Base-by-base conservation (phyloP, 2,888 invertebrate species). In the Dromius quadrimaculatus region DNA sequence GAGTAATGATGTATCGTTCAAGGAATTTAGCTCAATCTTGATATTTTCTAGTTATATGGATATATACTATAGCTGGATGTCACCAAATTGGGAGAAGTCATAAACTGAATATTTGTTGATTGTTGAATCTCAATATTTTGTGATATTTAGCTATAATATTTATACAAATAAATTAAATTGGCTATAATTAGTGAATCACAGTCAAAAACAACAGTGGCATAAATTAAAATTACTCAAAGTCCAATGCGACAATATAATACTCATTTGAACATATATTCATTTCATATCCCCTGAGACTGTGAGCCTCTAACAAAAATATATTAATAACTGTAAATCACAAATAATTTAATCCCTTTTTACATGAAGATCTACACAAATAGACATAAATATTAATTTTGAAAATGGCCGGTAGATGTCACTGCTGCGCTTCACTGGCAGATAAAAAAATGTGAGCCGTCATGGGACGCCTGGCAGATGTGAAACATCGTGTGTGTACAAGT, bases 221-320 rank as follows among this genome's bases (percentile, higher is more conserved):
- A 54, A 54, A 54, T 54, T 54, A 54, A 28, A 54, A 54, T 54
- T 54, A 28, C 9, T 23, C 50, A 28, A 23, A 54, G 28, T 54
- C 28, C 50, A 54, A 15, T 54, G 50, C 32, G 50, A 54, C 50
- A 54, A 54, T 28, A 54, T 54, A 54, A 54, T 54, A 54, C 50
- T 23, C 50, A 54, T 54, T 54, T 54, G 28, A 54, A 54, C 50
- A 54, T 54, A 54, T 54, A 54, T 54, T 54, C 50, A 54, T 54
- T 54, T 54, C 28, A 54, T 54, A 15, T 54, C 28, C 28, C 28
- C 28, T 54, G 28, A 54, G 28, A 54, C 28, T 8, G 1, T 54
- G 28, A 54, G 50, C 28, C 15, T 28, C n/a, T 8, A 5, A 54
- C 9, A 20, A 41, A 28, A 28, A 19, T 5, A 59, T 17, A 59